Evolutionary conservation across 1,140 invertebrate genomes (phyloP), one percentile per base, ranked within the genome.

Genomic region (Hylyphantes graminicola): DNA sequence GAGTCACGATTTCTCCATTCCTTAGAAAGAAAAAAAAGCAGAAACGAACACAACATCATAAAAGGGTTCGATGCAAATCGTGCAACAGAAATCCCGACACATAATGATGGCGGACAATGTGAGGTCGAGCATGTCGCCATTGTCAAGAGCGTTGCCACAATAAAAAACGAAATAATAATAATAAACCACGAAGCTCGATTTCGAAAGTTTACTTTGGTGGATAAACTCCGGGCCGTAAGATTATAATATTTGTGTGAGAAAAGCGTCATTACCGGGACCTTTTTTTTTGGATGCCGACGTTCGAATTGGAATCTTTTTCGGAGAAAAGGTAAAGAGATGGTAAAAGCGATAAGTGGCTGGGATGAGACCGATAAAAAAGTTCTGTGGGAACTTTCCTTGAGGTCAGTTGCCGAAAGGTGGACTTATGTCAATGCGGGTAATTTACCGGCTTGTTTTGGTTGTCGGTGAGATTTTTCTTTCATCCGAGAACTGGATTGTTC

Each of bases 101-200:
- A 55, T 74, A 74, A 74, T 74, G 72, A 57, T 54, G 72, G 72
- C 72, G 57, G 72, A 55, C 53, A 74, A 57, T 74, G 72, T 74
- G 72, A 74, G 72, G 72, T 74, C 72, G 51, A 74, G 53, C 72
- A 54, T 74, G 72, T 74, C 72, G 72, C 72, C 72, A 74, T 74
- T 74, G 72, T 74, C 72, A 74, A 74, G 72, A 35, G 72, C 72
- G 54, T 55, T 74, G 72, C 35, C 35, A 35, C 35, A 35, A 35
- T 35, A 35, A 35, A 35, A 35, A 35, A 35, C 35, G 35, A 35
- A 35, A 35, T 35, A 35, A 35, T 35, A 35, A 35, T 35, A 35
- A 35, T 35, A 35, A 35, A 35, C 35, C 35, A 35, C 35, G 35
- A 35, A 35, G 35, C 35, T 35, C 48, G 7, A 19, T 55, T 7